Percentiles rank a stretch among this genome's conserved stretches.
phyloP scores from a whole-genome alignment of 1,140 invertebrate species.

The Dryas iulia region DNA sequence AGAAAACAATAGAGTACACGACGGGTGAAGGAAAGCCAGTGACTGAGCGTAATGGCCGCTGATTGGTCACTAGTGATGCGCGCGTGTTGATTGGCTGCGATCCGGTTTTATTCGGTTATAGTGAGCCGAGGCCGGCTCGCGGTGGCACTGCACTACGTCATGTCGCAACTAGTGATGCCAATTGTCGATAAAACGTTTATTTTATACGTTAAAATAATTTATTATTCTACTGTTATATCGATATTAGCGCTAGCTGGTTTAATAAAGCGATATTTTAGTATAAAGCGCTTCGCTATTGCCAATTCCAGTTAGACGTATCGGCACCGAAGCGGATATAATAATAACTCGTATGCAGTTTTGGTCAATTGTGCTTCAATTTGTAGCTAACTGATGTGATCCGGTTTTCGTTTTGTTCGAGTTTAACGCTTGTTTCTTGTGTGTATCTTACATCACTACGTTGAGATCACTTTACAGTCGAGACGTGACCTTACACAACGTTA shows the following conservation, averaged over 20 bases:
- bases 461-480: slow-evolving; percentile 16
- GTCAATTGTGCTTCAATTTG: slow-evolving; percentile 53
- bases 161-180: slow-evolving; percentile 50
- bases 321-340: slow-evolving; percentile 54
- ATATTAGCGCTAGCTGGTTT: too few species aligned
- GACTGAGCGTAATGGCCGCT: slow-evolving; percentile 59
- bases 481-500: slow-evolving; percentile 42
- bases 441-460: slow-evolving; percentile 29
- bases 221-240: background rate
- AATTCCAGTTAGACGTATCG: slow-evolving; percentile 36
- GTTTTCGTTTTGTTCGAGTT: slow-evolving; percentile 42
- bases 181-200: slow-evolving; percentile 43
- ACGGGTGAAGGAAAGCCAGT: slow-evolving; percentile 46
- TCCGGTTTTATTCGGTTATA: slow-evolving; percentile 70
- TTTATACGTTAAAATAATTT: background rate
- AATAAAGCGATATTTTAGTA: slow-evolving; percentile 9
- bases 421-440: slow-evolving; percentile 32
- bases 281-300: slow-evolving; percentile 22
- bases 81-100: slow-evolving; percentile 62
- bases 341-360: slow-evolving; percentile 49
- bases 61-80: slow-evolving; percentile 68
- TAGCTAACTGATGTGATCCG: slow-evolving; percentile 46
- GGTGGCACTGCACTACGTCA: slow-evolving; percentile 58
- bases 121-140: slow-evolving; percentile 61
- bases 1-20: slow-evolving; percentile 48